Evolutionary conservation across 2,888 invertebrate genomes (phyloP).

Genomic region (Ennomos quercinarius): DNA sequence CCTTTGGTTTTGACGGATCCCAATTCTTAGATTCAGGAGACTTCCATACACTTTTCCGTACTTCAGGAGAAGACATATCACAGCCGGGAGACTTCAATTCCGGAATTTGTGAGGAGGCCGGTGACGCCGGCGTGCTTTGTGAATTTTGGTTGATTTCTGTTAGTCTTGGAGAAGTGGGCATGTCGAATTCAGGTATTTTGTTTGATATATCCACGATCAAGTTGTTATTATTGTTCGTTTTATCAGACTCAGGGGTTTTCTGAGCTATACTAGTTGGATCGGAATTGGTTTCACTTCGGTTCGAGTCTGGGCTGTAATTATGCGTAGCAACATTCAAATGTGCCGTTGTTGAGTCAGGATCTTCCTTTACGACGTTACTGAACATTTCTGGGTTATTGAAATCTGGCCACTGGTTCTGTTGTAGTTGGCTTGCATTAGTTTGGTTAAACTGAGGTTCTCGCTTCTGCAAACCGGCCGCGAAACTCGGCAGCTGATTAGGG

Average conservation of each 20-base stretch:
- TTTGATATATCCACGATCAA: constrained; percentile 61
- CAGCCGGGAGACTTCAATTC: constrained; percentile 75
- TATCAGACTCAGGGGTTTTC: constrained; percentile 66
- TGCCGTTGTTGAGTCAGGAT: constrained; percentile 91
- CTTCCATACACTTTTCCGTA: constrained; percentile 76
- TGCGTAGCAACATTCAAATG: constrained; percentile 78
- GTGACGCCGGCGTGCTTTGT: constrained; percentile 73
- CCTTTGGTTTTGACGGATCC: constrained; percentile 75
- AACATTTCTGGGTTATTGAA: constrained; percentile 76
- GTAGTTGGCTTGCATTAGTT: constrained; percentile 51
- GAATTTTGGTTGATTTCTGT: constrained; percentile 77
- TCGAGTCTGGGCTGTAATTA: constrained; percentile 82
- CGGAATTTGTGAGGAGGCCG: constrained; percentile 66
- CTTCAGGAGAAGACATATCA: constrained; percentile 62
- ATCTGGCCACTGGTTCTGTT: constrained; percentile 78
- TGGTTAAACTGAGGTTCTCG: constrained; percentile 63
- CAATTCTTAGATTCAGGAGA: constrained; percentile 79
- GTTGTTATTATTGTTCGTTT: constrained; percentile 48
- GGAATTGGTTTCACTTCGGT: constrained; percentile 78
- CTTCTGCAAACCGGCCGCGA: constrained; percentile 73
- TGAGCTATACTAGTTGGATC: constrained; percentile 57
- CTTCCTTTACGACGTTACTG: constrained; percentile 87
- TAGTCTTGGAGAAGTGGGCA: constrained; percentile 75
- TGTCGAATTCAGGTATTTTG: constrained; percentile 77
- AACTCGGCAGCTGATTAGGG: constrained; percentile 77